Base-by-base conservation (phyloP, 64 coral and sea anemone genomes). In the Astreopora myriophthalma region DNA sequence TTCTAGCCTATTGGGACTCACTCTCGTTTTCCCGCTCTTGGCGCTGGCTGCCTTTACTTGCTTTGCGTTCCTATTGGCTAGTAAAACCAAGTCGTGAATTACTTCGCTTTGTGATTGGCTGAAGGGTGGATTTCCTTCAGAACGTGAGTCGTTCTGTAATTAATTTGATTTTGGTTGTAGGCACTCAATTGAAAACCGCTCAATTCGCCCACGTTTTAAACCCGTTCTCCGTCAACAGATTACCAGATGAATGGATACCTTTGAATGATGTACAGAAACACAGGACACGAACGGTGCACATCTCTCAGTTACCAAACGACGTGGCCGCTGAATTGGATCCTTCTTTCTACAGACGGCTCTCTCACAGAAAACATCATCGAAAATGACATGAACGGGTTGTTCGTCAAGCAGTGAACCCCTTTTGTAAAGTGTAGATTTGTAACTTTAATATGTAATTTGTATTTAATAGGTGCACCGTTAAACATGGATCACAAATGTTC, bases 261-360 rank as follows among this genome's bases (percentile, higher is more conserved):
- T 36, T 86, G 14, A 89, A 97, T 35, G 95, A 89, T 48, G 61
- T 97, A 11, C 75, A 97, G 22, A 86, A 85, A 33, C 86, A 89
- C 36, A 88, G 80, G 60, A 85, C 70, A 20, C 79, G 86, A 76
- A 90, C 87, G 34, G 72, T 99, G 75, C 88, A 92, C 86, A 99
- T 99, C 37, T 95, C 91, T 16, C 85, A 91, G 62, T 78, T 99
- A 31, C 94, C 97, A 4, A 99, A 99, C 58, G 80, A 99, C 31
- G 94, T 99, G 19, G 86, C 86, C 37, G 93, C 97, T 22, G 91
- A 99, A 66, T 82, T 99, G 33, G 94, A 99, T 74, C 97, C 97
- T 68, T 95, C 97, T 35, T 99, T 99, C 66, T 99, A 99, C 74
- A 95, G 97, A 88, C 85, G 94, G 32, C 73, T 99, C 32, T 93